phyloP scores from a whole-genome alignment of 2,797 vertebrate species.

The Threskiornis aethiopicus region DNA sequence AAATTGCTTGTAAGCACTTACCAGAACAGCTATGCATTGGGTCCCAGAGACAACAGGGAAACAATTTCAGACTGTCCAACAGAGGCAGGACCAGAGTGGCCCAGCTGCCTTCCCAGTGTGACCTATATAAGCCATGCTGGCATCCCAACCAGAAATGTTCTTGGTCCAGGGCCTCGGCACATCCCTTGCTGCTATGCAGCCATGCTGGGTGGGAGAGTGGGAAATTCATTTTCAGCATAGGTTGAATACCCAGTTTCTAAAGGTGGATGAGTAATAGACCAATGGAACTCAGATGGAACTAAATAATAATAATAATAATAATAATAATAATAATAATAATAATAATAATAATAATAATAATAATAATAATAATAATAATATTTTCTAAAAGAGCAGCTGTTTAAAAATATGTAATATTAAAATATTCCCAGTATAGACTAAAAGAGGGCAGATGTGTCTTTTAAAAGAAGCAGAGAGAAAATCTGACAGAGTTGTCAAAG shows the following conservation, averaged over 20 bases:
- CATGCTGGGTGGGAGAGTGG: neutral
- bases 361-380: neutral
- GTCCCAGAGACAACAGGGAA: neutral
- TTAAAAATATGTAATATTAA: neutral
- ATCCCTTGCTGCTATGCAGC: neutral
- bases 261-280: neutral
- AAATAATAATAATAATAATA: neutral
- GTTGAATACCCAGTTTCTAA: neutral
- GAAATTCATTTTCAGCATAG: neutral
- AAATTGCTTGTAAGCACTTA: neutral
- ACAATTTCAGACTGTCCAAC: neutral
- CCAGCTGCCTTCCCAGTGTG: neutral
- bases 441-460: neutral
- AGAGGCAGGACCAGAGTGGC: neutral
- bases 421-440: neutral
- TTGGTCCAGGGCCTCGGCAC: neutral
- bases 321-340: neutral
- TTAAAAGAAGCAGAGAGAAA: conserved; percentile 30
- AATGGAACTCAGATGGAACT: neutral
- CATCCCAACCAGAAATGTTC: neutral
- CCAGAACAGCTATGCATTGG: neutral
- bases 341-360: neutral
- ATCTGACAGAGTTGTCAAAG: conserved; percentile 18
- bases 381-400: neutral
- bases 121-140: neutral